Percentiles rank a stretch among this genome's conserved stretches.
These are phyloP conservation scores for Cathartes aura DNA, from an alignment of 2,113 vertebrate species.

Conservation along the genomic window DNA sequence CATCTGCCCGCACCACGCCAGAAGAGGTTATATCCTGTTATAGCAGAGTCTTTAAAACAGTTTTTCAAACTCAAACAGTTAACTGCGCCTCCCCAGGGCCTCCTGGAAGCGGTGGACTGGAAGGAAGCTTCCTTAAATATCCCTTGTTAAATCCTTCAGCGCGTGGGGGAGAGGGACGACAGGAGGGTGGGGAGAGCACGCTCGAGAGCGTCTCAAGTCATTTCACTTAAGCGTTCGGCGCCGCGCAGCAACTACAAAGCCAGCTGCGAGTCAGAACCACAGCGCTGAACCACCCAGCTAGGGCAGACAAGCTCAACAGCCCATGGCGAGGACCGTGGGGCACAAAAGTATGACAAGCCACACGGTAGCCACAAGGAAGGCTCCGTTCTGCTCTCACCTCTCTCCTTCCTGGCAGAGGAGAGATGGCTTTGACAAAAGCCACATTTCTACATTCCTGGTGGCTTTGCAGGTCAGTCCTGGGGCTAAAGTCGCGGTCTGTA, in stretches of 20 bases:
- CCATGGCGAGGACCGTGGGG: accelerated
- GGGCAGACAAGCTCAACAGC: neutral
- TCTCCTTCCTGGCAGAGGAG: neutral
- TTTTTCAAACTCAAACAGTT: neutral
- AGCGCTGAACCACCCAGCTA: neutral
- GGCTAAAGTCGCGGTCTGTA: accelerated
- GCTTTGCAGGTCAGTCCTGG: neutral
- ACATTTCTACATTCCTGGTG: neutral
- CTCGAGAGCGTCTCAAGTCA: neutral
- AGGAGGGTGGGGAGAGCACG: neutral
- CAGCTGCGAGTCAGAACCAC: neutral
- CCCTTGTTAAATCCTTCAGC: neutral
- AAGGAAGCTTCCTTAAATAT: neutral
- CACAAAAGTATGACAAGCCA: neutral
- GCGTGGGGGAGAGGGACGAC: accelerated
- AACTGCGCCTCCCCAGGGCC: accelerated
- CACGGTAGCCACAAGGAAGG: accelerated
- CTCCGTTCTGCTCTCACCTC: neutral
- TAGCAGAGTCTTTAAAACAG: neutral
- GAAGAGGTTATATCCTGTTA: neutral
- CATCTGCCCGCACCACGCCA: neutral
- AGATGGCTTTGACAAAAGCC: neutral
- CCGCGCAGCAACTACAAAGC: accelerated
- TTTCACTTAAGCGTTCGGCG: accelerated
- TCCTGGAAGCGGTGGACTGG: neutral